Evolutionary conservation across 1,140 invertebrate genomes (phyloP), one percentile per base, ranked within the genome.

Genomic region (Neodiprion pinetum): DNA sequence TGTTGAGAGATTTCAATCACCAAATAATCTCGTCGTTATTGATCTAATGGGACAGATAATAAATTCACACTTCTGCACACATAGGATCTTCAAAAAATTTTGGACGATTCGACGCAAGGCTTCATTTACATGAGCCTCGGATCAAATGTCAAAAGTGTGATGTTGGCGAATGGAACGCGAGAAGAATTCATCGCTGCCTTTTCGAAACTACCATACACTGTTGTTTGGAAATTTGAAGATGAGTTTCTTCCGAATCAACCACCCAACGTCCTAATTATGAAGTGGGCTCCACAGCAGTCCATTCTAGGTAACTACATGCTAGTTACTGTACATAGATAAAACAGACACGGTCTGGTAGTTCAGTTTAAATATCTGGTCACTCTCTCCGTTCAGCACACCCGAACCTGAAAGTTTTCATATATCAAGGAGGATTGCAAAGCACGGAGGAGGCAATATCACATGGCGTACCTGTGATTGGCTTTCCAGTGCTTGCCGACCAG

Each of bases 81-180:
- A 9, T 73, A 90, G 89, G 83, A 90, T 65, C 75, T 90, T 1
- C 77, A 88, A 80, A 74, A 83, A 12, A 80, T 90, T 5, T n/a
- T 90, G 49, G 86, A 90, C 68, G 75, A 79, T 0, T 87, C 90
- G 1, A 81, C 75, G 0, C 76, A 91, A 74, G 92, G 92, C 2
- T 90, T 89, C 48, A 88, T 93, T n/a, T 92, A 88, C 77, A 90
- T 92, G 65, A 91, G 90, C 76, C 82, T 92, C 75, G 91, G 91
- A 0, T 88, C 87, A 0, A 87, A 89, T 47, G 71, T 88, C 0
- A 83, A 82, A 65, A 84, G 85, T 0, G 67, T 79, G 1, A 21
- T 73, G 1, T 75, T 91, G 0, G 79, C 85, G 0, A 11, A 70
- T 8, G 14, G 80, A 14, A 75, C 69, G 8, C 65, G 61, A 50